phyloP scores from a whole-genome alignment of 2,797 vertebrate species.

The Serranus cabrilla region DNA sequence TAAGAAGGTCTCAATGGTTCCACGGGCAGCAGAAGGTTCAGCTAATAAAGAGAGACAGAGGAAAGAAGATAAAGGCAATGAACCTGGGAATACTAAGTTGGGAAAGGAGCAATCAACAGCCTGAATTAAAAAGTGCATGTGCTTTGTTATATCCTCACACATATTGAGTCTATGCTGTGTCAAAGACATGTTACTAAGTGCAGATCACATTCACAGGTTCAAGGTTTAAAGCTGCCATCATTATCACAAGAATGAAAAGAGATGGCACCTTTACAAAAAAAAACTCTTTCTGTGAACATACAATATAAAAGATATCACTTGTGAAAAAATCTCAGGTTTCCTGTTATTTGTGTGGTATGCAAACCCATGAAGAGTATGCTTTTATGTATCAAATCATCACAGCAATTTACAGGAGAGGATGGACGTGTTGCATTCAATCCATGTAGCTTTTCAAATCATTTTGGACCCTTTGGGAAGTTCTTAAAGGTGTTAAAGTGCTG shows the following conservation, averaged over 20 bases:
- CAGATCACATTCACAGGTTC: background rate
- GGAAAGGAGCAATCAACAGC: constrained; percentile 12
- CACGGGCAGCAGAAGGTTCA: constrained; percentile 24
- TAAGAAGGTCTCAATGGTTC: constrained; percentile 5
- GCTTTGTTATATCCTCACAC: background rate
- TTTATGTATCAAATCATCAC: background rate
- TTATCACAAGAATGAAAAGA: background rate
- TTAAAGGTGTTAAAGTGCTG: background rate
- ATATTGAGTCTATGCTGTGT: background rate
- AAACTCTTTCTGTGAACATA: background rate
- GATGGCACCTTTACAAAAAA: background rate
- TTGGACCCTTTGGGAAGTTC: background rate
- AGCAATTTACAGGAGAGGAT: background rate
- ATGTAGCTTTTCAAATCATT: background rate
- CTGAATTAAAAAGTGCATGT: background rate
- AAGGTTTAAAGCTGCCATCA: background rate
- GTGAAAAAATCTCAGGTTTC: no score
- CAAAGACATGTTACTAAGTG: constrained; percentile 1
- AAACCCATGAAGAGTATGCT: no score
- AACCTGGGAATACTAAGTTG: background rate
- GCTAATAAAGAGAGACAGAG: background rate
- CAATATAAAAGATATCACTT: no score
- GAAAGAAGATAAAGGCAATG: background rate
- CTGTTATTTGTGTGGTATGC: no score
- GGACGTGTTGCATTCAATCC: background rate